These are phyloP conservation scores for Hyposoter didymator DNA, from an alignment of 2,888 invertebrate species.

Conservation along the genomic window DNA sequence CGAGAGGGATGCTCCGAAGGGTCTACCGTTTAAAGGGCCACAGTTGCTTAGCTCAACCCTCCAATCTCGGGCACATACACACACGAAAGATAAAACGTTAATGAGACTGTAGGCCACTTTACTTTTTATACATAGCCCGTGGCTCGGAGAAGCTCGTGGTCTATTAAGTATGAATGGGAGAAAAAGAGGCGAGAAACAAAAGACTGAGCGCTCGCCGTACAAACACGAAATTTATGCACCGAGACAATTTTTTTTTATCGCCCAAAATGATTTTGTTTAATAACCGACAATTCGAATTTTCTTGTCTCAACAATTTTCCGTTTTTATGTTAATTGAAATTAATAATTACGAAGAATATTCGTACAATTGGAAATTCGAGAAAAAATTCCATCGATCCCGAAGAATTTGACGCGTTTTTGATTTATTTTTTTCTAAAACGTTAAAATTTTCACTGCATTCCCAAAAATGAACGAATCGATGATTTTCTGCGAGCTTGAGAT, in stretches of 20 bases:
- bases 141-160: background rate
- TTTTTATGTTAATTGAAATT: too few species aligned
- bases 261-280: too few species aligned
- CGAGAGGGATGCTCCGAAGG: slow-evolving; percentile 33
- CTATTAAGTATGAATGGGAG: background rate
- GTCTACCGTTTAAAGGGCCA: slow-evolving; percentile 48
- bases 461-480: too few species aligned
- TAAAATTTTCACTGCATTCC: too few species aligned
- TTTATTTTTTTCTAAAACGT: too few species aligned
- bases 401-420: too few species aligned
- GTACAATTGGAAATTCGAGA: too few species aligned
- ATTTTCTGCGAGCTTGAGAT: background rate
- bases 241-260: too few species aligned
- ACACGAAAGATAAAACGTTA: background rate
- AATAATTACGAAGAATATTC: too few species aligned
- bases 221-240: background rate
- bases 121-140: background rate
- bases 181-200: background rate
- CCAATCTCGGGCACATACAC: background rate
- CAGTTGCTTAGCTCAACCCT: background rate
- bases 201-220: background rate
- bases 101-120: background rate
- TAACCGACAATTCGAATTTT: too few species aligned
- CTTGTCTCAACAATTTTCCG: too few species aligned
- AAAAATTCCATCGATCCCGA: too few species aligned